Conservation (phyloP, 1,140 invertebrate genomes). For the Lepidurus apus region DNA sequence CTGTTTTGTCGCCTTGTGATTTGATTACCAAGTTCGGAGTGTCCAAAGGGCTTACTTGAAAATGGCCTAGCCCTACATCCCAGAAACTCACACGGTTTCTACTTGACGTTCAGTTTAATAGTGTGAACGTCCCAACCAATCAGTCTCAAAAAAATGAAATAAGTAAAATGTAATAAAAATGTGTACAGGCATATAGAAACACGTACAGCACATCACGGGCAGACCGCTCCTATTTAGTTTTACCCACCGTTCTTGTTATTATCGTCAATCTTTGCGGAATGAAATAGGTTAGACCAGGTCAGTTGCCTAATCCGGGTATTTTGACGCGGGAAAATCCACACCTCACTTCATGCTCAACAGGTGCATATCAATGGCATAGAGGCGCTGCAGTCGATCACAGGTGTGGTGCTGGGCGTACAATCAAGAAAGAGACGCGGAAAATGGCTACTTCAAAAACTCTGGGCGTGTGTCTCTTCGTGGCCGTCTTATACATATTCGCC, state of each 20-base stretch:
- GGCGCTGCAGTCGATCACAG: neutral
- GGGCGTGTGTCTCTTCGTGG: constrained; percentile 28
- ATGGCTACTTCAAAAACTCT: constrained; percentile 29
- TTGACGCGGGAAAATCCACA: neutral
- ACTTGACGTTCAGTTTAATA: neutral
- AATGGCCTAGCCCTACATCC: neutral
- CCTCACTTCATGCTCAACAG: neutral
- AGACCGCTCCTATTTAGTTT: too few species aligned
- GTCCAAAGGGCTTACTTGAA: neutral
- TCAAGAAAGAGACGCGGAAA: constrained; percentile 23
- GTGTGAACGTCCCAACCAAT: neutral
- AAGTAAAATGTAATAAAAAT: too few species aligned
- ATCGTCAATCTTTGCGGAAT: too few species aligned
- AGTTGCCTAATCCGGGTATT: too few species aligned
- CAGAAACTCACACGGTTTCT: neutral
- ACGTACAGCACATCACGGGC: too few species aligned
- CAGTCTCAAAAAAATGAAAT: too few species aligned
- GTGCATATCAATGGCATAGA: neutral
- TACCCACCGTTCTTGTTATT: too few species aligned
- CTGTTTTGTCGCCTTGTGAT: neutral
- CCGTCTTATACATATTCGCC: constrained; percentile 31
- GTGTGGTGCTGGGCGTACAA: neutral
- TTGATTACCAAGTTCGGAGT: neutral
- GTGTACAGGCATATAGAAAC: too few species aligned
- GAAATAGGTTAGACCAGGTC: too few species aligned